phyloP scores from a whole-genome alignment of 2,113 vertebrate species.

The Spheniscus mendiculus region DNA sequence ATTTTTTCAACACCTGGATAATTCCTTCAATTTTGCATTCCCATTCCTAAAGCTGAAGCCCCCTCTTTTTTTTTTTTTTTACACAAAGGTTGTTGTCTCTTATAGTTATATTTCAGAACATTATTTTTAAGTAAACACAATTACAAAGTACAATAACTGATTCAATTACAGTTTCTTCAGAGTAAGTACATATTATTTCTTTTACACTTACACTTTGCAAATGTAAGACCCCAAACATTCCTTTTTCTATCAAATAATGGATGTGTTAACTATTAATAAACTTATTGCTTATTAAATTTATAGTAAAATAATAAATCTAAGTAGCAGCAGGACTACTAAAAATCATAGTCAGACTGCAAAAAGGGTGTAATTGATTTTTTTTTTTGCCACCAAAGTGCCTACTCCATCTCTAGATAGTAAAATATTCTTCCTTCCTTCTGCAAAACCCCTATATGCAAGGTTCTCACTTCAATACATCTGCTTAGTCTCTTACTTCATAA shows the following conservation, averaged over 20 bases:
- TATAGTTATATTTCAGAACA: not conserved
- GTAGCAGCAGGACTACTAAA: not conserved
- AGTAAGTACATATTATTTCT: not conserved
- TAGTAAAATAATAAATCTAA: not conserved
- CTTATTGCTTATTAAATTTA: not conserved
- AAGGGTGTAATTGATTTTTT: not conserved
- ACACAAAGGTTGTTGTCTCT: not conserved
- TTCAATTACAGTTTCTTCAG: not conserved
- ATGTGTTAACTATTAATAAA: not conserved
- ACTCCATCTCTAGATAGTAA: not conserved
- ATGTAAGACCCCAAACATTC: not conserved
- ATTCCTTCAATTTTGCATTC: not conserved
- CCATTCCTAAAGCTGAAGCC: not conserved
- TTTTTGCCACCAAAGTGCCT: not conserved
- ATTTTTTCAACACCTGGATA: not conserved
- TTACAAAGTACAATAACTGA: not conserved
- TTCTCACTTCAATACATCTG: not conserved
- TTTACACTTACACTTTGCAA: not conserved
- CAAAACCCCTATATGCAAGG: not conserved
- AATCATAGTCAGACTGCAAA: not conserved
- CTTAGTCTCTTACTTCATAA: not conserved
- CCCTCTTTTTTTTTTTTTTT: accelerated
- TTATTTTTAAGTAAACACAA: not conserved
- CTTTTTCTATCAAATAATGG: not conserved
- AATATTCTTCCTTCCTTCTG: not conserved